Conservation (phyloP, 2,797 vertebrate species). For the Schizopygopsis malacanthus region DNA sequence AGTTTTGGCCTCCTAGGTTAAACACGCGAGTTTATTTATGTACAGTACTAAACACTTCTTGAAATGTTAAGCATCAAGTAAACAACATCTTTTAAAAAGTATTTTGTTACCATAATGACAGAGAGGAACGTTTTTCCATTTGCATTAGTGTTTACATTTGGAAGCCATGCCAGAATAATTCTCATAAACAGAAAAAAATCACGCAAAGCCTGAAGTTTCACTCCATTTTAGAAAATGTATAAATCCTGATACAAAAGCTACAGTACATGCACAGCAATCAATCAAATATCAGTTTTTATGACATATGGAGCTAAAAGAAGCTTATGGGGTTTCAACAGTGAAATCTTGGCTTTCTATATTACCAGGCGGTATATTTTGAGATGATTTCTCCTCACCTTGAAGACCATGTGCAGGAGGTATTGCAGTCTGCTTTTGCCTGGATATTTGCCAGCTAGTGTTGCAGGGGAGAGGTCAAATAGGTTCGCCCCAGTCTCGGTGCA, state of each 20-base stretch:
- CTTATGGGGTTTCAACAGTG: not conserved
- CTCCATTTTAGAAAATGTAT: not conserved
- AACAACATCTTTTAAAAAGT: conserved; percentile 36
- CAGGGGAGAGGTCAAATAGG: conserved; percentile 82
- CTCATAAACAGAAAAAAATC: conserved; percentile 4
- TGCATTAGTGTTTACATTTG: conserved; percentile 17
- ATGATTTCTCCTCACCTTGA: conserved; percentile 78
- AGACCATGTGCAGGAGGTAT: conserved; percentile 81
- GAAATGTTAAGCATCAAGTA: conserved; percentile 34
- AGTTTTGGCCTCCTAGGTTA: conserved; percentile 11
- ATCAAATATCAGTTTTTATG: not conserved
- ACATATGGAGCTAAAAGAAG: not conserved
- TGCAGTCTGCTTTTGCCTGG: conserved; percentile 75
- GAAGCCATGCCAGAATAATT: conserved; percentile 14
- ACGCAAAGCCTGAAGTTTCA: not conserved
- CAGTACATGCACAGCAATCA: not conserved
- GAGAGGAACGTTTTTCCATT: conserved; percentile 30
- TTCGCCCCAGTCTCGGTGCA: conserved; percentile 88
- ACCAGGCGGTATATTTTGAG: conserved; percentile 13
- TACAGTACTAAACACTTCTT: conserved; percentile 37
- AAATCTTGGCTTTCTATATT: conserved; percentile 18
- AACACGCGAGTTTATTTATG: conserved; percentile 46
- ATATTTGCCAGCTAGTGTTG: conserved; percentile 80
- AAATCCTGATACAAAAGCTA: not conserved
- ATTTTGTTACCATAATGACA: conserved; percentile 42